Evolutionary conservation across 2,888 invertebrate genomes (phyloP).

Genomic region (Apodemia mormo): DNA sequence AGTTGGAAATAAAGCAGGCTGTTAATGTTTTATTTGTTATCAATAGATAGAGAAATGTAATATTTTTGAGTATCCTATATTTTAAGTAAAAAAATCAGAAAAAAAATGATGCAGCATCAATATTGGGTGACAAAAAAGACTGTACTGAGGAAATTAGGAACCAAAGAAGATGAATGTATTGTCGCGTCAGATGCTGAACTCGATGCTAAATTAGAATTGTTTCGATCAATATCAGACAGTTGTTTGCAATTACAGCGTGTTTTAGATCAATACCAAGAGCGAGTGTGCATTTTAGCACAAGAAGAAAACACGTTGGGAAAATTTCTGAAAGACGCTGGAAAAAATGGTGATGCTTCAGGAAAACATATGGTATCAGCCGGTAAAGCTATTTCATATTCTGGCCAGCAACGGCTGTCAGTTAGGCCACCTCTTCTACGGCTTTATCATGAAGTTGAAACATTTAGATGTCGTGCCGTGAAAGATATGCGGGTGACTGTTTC

Average conservation of each 20-base stretch:
- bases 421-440: constrained; percentile 92
- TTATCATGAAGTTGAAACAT: constrained; percentile 98
- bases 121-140: constrained; percentile 99
- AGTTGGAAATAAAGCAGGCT: background rate
- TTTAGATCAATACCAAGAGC: constrained; percentile 96
- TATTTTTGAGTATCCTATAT: background rate
- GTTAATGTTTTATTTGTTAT: constrained; percentile 4
- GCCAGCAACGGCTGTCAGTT: constrained; percentile 94
- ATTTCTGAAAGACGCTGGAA: constrained; percentile 96
- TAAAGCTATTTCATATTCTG: constrained; percentile 92
- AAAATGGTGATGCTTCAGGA: constrained; percentile 92
- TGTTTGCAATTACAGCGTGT: constrained; percentile 93
- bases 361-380: constrained; percentile 84
- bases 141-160: constrained; percentile 94
- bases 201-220: constrained; percentile 97
- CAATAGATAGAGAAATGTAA: background rate
- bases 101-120: constrained; percentile 91
- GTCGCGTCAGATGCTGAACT: constrained; percentile 97
- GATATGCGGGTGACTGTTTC: constrained; percentile 95
- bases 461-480: constrained; percentile 94
- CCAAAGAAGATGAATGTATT: constrained; percentile 98
- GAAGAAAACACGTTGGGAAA: constrained; percentile 97
- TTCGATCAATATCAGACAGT: constrained; percentile 95
- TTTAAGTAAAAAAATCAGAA: background rate
- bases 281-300: constrained; percentile 94